Percentiles rank a stretch among this genome's conserved stretches.
Evolutionary conservation across 2,888 invertebrate species (phyloP).

Genomic region (Coelogynopora nodosa): DNA sequence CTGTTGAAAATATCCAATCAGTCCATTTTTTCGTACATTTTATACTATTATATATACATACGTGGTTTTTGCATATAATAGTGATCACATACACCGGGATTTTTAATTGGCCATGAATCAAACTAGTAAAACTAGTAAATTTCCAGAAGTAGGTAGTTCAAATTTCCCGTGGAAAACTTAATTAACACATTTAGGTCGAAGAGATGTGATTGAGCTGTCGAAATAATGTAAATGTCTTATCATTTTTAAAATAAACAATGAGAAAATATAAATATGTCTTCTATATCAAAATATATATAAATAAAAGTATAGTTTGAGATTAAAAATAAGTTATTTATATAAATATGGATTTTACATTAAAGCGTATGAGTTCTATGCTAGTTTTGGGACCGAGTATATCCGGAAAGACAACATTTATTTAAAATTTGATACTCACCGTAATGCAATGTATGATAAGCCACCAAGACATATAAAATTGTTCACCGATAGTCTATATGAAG

Average conservation of each 20-base stretch:
- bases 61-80: not conserved
- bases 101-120: not conserved
- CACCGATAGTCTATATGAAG: no score
- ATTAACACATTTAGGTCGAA: not conserved
- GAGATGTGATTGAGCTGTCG: not conserved
- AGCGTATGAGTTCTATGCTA: not conserved
- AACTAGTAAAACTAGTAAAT: not conserved
- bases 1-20: not conserved
- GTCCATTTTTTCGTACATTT: not conserved
- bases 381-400: not conserved
- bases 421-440: not conserved
- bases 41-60: not conserved
- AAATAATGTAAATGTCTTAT: not conserved
- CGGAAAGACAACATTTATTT: not conserved
- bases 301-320: not conserved
- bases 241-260: not conserved
- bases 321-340: not conserved
- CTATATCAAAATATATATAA: not conserved
- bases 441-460: no score
- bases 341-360: not conserved
- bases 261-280: not conserved
- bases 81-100: not conserved
- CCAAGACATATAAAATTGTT: no score
- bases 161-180: not conserved
- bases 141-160: not conserved